A percentile compares a stretch with the other conserved stretches of the same genome.
Evolutionary conservation across 2,113 vertebrate genomes (phyloP).

Genomic region (Chaetodon trifascialis): DNA sequence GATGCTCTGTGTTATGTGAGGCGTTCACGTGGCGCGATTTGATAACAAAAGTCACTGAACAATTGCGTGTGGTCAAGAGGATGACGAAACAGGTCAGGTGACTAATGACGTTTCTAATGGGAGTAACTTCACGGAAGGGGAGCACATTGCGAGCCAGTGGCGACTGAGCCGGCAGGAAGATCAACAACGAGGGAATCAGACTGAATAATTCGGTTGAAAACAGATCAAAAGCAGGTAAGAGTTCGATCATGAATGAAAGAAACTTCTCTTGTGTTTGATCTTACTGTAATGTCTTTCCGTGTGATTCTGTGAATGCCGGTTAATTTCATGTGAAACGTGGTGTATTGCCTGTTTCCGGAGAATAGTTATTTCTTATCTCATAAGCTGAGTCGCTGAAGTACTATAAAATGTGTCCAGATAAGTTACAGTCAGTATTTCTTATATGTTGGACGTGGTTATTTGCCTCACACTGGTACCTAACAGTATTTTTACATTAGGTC

Average conservation of each 20-base stretch:
- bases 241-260: accelerated
- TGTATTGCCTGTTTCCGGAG: background rate
- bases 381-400: background rate
- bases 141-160: slow-evolving; percentile 2
- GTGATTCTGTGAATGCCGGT: background rate
- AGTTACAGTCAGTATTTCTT: background rate
- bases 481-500: background rate
- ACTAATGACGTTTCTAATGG: slow-evolving; percentile 55
- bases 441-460: background rate
- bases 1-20: too few species aligned
- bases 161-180: background rate
- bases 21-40: background rate
- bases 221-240: slow-evolving; percentile 20
- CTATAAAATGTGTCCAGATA: too few species aligned
- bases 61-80: background rate
- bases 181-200: background rate
- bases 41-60: background rate
- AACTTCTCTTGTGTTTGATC: accelerated
- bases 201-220: background rate
- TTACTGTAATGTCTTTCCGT: accelerated
- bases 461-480: background rate
- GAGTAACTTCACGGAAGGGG: slow-evolving; percentile 11
- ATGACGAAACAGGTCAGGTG: slow-evolving; percentile 63
- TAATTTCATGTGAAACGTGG: slow-evolving; percentile 33
- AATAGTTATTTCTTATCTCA: background rate